Evolutionary conservation across 2,113 vertebrate species (phyloP).

Genomic region (Zosterops pallidus): DNA sequence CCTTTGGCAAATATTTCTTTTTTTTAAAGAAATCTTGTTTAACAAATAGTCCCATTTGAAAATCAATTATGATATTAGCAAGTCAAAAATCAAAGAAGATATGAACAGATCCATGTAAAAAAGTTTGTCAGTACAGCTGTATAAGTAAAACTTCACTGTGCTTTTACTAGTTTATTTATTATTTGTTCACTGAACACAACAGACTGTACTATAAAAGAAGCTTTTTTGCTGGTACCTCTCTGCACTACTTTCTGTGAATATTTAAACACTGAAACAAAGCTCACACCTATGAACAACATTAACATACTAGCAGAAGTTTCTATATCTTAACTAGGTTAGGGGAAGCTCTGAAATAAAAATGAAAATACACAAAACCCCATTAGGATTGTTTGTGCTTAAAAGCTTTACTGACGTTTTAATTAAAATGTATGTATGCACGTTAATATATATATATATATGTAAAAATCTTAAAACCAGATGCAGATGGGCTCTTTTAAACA

Average conservation of each 20-base stretch:
- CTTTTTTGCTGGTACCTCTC: background rate
- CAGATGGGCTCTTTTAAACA: background rate
- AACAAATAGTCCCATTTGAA: background rate
- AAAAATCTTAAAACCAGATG: background rate
- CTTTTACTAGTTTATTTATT: background rate
- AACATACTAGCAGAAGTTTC: background rate
- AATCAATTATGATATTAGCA: background rate
- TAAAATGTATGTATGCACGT: background rate
- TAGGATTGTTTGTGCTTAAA: background rate
- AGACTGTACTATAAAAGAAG: background rate
- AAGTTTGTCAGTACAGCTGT: background rate
- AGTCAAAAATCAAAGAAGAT: background rate
- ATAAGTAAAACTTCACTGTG: background rate
- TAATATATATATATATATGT: background rate
- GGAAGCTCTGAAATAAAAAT: background rate
- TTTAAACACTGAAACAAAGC: background rate
- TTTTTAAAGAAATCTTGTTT: background rate
- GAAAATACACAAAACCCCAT: background rate
- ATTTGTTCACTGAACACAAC: background rate
- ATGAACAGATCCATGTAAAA: background rate
- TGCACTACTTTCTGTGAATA: background rate
- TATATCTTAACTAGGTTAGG: background rate
- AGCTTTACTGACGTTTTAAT: background rate
- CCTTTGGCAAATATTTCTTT: background rate
- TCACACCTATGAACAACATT: background rate